These are phyloP conservation scores for Heliconius hortense DNA, from an alignment of 2,888 invertebrate genomes.

Conservation along the genomic window DNA sequence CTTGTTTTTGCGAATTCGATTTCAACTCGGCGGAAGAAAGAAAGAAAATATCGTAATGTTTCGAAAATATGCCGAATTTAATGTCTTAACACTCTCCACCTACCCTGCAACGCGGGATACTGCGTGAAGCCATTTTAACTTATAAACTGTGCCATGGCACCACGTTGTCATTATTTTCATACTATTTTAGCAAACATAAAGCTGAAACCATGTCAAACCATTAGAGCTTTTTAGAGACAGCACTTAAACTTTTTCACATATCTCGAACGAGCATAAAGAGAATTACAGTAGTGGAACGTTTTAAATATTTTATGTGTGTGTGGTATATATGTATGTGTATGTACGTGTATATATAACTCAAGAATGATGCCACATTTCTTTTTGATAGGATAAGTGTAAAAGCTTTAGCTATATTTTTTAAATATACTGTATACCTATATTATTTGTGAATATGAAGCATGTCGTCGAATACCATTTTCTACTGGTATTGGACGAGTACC, in stretches of 20 bases:
- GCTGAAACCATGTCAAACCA: conserved; percentile 11
- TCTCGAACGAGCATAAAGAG: conserved; percentile 20
- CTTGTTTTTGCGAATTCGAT: no score
- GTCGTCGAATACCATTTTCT: no score
- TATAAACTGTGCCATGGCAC: neutral
- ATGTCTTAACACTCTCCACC: neutral
- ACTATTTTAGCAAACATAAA: conserved; percentile 9
- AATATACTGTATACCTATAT: neutral
- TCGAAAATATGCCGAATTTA: neutral
- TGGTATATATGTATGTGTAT: neutral
- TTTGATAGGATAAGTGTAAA: neutral
- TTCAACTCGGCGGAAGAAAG: no score
- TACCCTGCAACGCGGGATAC: neutral
- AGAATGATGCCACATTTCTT: neutral
- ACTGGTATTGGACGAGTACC: no score
- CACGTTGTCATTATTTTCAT: conserved; percentile 1
- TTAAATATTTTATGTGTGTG: conserved; percentile 5
- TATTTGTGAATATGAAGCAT: no score
- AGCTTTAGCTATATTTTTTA: neutral
- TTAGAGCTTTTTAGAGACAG: conserved; percentile 20
- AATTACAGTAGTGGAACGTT: conserved; percentile 8
- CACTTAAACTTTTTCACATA: conserved; percentile 19
- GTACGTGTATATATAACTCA: neutral
- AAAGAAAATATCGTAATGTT: neutral
- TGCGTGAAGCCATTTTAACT: neutral